A percentile compares a stretch with the other conserved stretches of the same genome.
Conservation (phyloP, 2,797 vertebrate genomes). For the Trematomus bernacchii region DNA sequence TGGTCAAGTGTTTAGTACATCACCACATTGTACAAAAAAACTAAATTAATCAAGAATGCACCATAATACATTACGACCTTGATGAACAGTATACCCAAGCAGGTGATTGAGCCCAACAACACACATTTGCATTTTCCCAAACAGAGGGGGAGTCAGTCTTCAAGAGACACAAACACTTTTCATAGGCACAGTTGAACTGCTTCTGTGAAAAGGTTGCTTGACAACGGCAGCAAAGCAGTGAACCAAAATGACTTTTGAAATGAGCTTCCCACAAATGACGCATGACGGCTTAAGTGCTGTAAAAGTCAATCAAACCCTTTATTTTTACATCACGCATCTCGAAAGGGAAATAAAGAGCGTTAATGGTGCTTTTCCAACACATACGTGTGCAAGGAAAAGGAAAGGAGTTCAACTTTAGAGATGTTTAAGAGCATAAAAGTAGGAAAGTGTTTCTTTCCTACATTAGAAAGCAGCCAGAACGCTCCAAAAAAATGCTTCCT, state of each 20-base stretch:
- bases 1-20: slow-evolving; percentile 19
- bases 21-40: slow-evolving; percentile 10
- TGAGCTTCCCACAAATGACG: slow-evolving; percentile 73
- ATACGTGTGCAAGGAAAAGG: slow-evolving; percentile 12
- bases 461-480: slow-evolving; percentile 11
- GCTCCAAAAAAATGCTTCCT: slow-evolving; percentile 14
- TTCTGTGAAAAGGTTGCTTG: slow-evolving; percentile 49
- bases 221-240: slow-evolving; percentile 52
- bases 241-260: slow-evolving; percentile 68
- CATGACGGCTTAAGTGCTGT: slow-evolving; percentile 72
- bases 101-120: slow-evolving; percentile 65
- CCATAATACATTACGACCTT: slow-evolving; percentile 48
- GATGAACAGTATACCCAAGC: slow-evolving; percentile 54
- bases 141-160: slow-evolving; percentile 40
- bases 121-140: slow-evolving; percentile 66
- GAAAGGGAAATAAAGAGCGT: slow-evolving; percentile 59
- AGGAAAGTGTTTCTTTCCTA: slow-evolving; percentile 15
- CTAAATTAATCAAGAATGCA: slow-evolving; percentile 15
- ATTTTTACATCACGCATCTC: slow-evolving; percentile 36
- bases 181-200: slow-evolving; percentile 46
- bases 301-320: slow-evolving; percentile 62
- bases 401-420: slow-evolving; percentile 26
- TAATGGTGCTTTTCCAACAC: slow-evolving; percentile 41
- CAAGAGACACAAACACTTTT: slow-evolving; percentile 26
- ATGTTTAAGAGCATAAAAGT: slow-evolving; percentile 29